A percentile compares a stretch with the other conserved stretches of the same genome.
Conservation (phyloP, 2,797 vertebrate species). For the Diplodus puntazzo region DNA sequence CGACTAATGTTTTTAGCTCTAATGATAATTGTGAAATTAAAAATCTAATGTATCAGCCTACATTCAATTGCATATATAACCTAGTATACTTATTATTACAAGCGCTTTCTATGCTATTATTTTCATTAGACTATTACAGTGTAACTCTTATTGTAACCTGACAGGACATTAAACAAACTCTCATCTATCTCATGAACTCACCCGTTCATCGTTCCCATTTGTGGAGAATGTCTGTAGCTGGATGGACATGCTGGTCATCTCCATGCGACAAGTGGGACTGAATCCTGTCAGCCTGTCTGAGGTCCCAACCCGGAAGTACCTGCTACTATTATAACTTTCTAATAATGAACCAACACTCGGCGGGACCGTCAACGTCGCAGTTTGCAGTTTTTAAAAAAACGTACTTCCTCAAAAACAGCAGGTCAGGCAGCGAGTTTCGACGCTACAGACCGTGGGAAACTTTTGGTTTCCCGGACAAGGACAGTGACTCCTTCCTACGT, state of each 20-base stretch:
- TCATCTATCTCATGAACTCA: slow-evolving; percentile 20
- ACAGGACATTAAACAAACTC: not conserved
- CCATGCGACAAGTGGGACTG: not conserved
- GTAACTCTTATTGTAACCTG: too few relatives aligned
- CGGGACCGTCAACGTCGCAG: not conserved
- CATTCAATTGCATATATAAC: too few relatives aligned
- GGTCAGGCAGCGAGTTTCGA: not conserved
- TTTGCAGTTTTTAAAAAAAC: not conserved
- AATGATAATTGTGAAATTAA: not conserved
- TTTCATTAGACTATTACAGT: not conserved
- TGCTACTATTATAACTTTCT: fast-evolving
- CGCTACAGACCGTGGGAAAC: not conserved
- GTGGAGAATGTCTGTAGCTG: fast-evolving
- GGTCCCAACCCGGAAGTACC: slow-evolving; percentile 51
- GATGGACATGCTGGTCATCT: not conserved
- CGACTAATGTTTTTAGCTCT: not conserved
- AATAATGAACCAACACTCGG: not conserved
- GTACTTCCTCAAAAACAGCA: not conserved
- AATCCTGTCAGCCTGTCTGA: too few relatives aligned
- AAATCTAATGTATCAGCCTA: too few relatives aligned
- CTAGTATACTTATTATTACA: not conserved
- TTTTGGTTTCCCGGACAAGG: too few relatives aligned
- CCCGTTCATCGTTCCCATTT: slow-evolving; percentile 30
- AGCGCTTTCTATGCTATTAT: not conserved
- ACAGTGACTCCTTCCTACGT: fast-evolving